Conservation (phyloP, 2,797 vertebrate species). For the Silurus lanzhouensis region DNA sequence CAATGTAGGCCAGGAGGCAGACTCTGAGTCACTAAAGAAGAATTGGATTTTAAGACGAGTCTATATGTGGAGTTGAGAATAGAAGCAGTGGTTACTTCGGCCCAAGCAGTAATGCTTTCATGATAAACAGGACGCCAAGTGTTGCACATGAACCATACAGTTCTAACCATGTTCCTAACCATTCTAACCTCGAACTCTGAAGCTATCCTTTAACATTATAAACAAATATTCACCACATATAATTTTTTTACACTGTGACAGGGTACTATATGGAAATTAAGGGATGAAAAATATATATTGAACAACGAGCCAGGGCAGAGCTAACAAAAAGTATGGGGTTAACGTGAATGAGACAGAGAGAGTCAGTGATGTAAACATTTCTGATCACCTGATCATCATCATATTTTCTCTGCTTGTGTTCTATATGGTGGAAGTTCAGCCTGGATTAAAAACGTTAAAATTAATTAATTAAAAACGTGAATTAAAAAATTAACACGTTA, state of each 20-base stretch:
- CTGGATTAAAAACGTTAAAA: too few species aligned
- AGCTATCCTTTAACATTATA: neutral
- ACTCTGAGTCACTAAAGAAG: conserved; percentile 8
- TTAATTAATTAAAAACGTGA: too few species aligned
- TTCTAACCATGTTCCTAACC: neutral
- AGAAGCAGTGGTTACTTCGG: conserved; percentile 7
- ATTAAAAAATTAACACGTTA: too few species aligned
- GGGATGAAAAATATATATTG: too few species aligned
- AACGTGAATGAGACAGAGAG: too few species aligned
- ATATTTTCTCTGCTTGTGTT: too few species aligned
- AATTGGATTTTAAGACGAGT: conserved; percentile 12
- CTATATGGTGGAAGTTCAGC: too few species aligned
- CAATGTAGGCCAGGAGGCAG: conserved; percentile 24
- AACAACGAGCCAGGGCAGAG: too few species aligned
- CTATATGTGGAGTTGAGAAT: conserved; percentile 17
- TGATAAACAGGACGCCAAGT: neutral
- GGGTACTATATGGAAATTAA: neutral
- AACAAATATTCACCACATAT: neutral
- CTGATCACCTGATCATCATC: too few species aligned
- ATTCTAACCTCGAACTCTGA: neutral
- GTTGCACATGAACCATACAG: neutral
- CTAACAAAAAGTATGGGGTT: too few species aligned
- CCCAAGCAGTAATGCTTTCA: neutral
- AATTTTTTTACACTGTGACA: neutral
- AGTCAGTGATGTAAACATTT: too few species aligned